Evolutionary conservation across 2,113 vertebrate genomes (phyloP).

Genomic region (Romanogobio albipinnatus): DNA sequence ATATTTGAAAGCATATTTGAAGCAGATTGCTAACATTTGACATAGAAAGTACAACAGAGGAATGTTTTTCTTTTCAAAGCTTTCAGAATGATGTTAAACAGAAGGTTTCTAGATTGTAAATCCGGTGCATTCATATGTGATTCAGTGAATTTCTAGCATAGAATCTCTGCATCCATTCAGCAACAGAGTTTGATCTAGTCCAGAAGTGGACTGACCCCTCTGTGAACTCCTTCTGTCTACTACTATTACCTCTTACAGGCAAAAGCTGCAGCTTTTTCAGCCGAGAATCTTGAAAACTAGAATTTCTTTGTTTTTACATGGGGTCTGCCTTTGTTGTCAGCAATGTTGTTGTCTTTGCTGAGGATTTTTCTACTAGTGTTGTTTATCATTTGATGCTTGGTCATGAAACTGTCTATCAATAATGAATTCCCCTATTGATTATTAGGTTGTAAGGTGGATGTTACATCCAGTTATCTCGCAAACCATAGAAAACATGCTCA

Average conservation of each 20-base stretch:
- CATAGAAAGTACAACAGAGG: not conserved
- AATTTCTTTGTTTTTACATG: not conserved
- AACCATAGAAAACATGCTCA: not conserved
- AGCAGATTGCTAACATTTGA: not conserved
- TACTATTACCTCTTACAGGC: not conserved
- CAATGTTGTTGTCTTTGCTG: not conserved
- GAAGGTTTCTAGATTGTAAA: not conserved
- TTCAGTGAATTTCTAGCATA: not conserved
- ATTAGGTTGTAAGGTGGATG: not conserved
- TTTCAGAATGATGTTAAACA: not conserved
- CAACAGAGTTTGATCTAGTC: constrained; percentile 5
- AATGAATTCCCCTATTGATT: not conserved
- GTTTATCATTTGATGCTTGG: not conserved
- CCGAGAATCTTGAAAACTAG: not conserved
- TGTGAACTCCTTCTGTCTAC: not conserved
- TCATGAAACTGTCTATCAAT: not conserved
- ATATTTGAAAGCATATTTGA: not conserved
- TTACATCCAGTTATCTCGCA: not conserved
- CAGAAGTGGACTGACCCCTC: not conserved
- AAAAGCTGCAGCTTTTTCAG: constrained; percentile 7
- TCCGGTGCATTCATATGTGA: not conserved
- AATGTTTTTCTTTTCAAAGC: not conserved
- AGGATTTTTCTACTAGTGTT: not conserved
- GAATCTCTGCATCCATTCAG: not conserved
- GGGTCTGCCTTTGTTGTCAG: not conserved